These are phyloP conservation scores for Podarcis cretensis DNA, from an alignment of 2,113 vertebrate species.

Conservation along the genomic window DNA sequence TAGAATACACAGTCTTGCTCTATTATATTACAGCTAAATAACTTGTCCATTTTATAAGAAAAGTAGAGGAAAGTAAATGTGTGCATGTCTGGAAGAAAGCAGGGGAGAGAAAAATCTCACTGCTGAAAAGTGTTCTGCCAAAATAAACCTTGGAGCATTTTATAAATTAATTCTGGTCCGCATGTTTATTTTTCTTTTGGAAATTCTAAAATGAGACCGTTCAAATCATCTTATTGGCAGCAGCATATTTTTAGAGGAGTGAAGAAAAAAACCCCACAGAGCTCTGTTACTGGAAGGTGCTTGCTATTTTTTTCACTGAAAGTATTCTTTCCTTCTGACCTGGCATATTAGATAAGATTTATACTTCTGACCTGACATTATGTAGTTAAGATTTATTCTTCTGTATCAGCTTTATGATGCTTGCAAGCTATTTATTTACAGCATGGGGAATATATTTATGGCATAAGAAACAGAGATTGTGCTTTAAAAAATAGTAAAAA, in stretches of 20 bases:
- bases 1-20: conserved; percentile 4
- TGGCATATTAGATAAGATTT: conserved; percentile 68
- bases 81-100: conserved; percentile 32
- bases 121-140: conserved; percentile 69
- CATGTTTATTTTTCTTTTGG: conserved; percentile 76
- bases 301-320: conserved; percentile 68
- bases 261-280: conserved; percentile 45
- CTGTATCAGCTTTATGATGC: conserved; percentile 64
- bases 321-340: conserved; percentile 68
- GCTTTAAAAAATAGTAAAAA: conserved; percentile 60
- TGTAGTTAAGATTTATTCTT: conserved; percentile 71
- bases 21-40: conserved; percentile 40
- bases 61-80: not conserved
- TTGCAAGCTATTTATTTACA: conserved; percentile 66
- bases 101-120: conserved; percentile 62
- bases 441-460: conserved; percentile 64
- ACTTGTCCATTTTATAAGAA: conserved; percentile 28
- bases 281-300: conserved; percentile 63
- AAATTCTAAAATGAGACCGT: conserved; percentile 74
- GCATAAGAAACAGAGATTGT: conserved; percentile 63
- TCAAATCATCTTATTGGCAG: conserved; percentile 67
- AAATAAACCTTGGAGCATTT: conserved; percentile 73
- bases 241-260: conserved; percentile 60
- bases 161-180: conserved; percentile 77
- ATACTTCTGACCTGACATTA: conserved; percentile 74